A percentile compares a stretch with the other conserved stretches of the same genome.
Evolutionary conservation across 2,888 invertebrate genomes (phyloP).

Genomic region (Rhynchonema sp.): DNA sequence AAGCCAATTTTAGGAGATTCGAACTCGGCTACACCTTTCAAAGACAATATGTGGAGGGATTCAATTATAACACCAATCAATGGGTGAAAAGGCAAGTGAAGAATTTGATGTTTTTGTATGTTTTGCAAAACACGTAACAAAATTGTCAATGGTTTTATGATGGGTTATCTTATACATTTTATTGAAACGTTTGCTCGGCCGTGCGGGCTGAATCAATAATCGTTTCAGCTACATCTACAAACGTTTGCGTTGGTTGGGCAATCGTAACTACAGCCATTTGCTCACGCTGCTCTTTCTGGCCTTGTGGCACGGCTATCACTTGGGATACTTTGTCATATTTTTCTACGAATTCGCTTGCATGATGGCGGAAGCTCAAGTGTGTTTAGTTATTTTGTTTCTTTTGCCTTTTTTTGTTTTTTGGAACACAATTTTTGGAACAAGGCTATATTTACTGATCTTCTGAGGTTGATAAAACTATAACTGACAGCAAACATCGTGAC

Average conservation of each 20-base stretch:
- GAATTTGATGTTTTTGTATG: background rate
- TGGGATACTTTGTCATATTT: conserved; percentile 82
- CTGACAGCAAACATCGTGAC: background rate
- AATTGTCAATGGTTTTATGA: background rate
- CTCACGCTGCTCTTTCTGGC: conserved; percentile 67
- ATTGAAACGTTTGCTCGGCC: background rate
- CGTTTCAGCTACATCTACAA: conserved; percentile 60
- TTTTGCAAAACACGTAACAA: background rate
- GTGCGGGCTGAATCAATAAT: too few relatives aligned
- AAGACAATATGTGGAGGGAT: conserved; percentile 68
- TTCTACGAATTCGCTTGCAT: conserved; percentile 72
- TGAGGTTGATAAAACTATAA: background rate
- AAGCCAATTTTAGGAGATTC: too few relatives aligned
- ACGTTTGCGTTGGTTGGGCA: conserved; percentile 68
- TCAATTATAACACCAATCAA: conserved; percentile 83
- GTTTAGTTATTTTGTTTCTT: background rate
- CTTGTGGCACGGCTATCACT: conserved; percentile 82
- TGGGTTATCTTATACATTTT: background rate
- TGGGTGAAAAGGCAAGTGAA: conserved; percentile 43
- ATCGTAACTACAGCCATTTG: conserved; percentile 55
- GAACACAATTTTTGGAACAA: too few relatives aligned
- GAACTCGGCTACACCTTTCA: conserved; percentile 64
- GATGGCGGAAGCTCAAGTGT: conserved; percentile 60
- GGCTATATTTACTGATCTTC: too few relatives aligned
- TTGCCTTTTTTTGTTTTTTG: too few relatives aligned